phyloP scores from a whole-genome alignment of 2,888 invertebrate species.

The Sipha maydis region DNA sequence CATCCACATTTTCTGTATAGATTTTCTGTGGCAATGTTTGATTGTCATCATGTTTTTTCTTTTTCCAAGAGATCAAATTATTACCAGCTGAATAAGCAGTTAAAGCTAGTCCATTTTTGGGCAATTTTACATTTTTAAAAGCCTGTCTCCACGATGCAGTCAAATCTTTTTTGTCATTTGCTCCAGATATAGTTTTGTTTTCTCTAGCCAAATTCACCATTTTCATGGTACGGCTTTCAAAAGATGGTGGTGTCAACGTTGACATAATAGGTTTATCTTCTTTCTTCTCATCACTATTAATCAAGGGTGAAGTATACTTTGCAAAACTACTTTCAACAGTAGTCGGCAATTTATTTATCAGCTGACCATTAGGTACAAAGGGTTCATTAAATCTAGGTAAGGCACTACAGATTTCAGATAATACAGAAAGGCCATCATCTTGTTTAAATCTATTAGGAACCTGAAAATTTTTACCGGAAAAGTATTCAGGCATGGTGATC shows the following conservation, averaged over 20 bases:
- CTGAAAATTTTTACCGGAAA: constrained; percentile 24
- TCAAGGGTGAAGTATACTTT: neutral
- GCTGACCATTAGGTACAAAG: constrained; percentile 24
- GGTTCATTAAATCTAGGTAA: constrained; percentile 50
- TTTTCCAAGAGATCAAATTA: constrained; percentile 30
- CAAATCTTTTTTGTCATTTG: constrained; percentile 37
- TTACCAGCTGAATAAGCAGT: neutral
- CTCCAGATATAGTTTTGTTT: neutral
- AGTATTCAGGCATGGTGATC: constrained; percentile 32
- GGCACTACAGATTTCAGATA: constrained; percentile 56
- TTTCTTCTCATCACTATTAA: constrained; percentile 6
- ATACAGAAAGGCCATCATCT: constrained; percentile 50
- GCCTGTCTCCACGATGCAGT: constrained; percentile 64
- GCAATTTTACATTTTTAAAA: constrained; percentile 65
- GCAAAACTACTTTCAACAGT: neutral
- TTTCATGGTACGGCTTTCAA: constrained; percentile 49
- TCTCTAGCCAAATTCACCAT: constrained; percentile 47
- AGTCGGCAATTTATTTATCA: constrained; percentile 21
- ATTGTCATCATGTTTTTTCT: constrained; percentile 20
- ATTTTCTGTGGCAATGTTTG: neutral
- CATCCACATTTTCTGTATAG: neutral
- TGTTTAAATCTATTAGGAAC: constrained; percentile 49
- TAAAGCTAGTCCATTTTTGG: constrained; percentile 61
- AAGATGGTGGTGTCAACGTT: neutral
- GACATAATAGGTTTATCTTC: neutral